These are phyloP conservation scores for Sebastes paucispinis DNA, from an alignment of 2,797 vertebrate species.

Conservation along the genomic window DNA sequence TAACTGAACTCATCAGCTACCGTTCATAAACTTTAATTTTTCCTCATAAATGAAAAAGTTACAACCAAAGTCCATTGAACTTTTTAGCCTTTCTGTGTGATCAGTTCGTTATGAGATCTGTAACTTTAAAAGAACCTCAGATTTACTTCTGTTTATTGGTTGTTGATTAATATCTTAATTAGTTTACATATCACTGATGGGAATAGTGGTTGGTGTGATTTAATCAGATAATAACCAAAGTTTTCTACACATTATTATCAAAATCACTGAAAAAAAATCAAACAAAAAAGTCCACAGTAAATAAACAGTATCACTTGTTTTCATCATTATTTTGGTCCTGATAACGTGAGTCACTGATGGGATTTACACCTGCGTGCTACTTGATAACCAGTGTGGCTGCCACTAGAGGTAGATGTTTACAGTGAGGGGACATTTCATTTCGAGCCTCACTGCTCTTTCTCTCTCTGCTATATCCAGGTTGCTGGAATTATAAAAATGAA, in stretches of 20 bases:
- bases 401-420: constrained; percentile 41
- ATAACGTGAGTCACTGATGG: constrained; percentile 33
- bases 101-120: not conserved
- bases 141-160: not conserved
- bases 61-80: not conserved
- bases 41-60: not conserved
- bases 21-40: not conserved
- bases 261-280: not conserved
- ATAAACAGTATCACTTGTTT: not conserved
- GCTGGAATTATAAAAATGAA: constrained; percentile 31
- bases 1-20: not conserved
- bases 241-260: not conserved
- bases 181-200: not conserved
- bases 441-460: constrained; percentile 38
- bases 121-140: not conserved
- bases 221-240: not conserved
- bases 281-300: not conserved
- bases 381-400: constrained; percentile 47
- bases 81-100: not conserved
- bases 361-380: constrained; percentile 60
- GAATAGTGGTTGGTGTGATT: not conserved
- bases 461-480: constrained; percentile 15
- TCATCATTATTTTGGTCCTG: constrained; percentile 8
- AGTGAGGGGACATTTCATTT: constrained; percentile 53
- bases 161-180: not conserved